phyloP scores from a whole-genome alignment of 2,797 vertebrate genomes.

The Nyctalus aviator region DNA sequence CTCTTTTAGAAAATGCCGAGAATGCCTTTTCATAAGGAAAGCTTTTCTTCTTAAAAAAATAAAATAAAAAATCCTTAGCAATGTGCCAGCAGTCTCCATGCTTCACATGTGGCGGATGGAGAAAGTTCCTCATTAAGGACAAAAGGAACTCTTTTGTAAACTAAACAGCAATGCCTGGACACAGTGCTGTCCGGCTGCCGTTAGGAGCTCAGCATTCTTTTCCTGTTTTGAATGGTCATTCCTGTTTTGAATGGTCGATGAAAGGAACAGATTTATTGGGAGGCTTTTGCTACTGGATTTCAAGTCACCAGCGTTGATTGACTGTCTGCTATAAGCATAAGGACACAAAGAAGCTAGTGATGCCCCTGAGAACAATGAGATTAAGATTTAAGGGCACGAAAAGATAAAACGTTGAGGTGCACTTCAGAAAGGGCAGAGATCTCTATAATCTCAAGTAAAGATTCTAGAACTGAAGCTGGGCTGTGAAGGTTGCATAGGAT shows the following conservation, averaged over 20 bases:
- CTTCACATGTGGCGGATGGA: not conserved
- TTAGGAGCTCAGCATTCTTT: constrained; percentile 52
- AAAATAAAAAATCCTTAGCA: not conserved
- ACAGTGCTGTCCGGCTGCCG: not conserved
- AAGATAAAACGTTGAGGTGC: not conserved
- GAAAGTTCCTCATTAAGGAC: constrained; percentile 22
- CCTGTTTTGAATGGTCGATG: not conserved
- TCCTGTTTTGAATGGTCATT: constrained; percentile 46
- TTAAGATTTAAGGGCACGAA: not conserved
- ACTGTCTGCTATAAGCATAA: not conserved
- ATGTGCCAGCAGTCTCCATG: not conserved
- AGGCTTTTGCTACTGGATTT: not conserved
- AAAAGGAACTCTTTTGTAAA: constrained; percentile 67
- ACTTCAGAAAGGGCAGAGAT: not conserved
- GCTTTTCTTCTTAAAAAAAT: not conserved
- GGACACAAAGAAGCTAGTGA: not conserved
- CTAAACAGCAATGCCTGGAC: not conserved
- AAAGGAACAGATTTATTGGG: not conserved
- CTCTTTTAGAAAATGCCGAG: constrained; percentile 24
- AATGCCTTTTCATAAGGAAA: not conserved
- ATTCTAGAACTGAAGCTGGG: not conserved
- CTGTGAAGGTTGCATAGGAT: not conserved
- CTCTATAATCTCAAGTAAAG: not conserved
- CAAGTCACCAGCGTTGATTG: not conserved
- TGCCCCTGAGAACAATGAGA: constrained; percentile 3